Evolutionary conservation across 1,140 invertebrate genomes (phyloP), one percentile per base, ranked within the genome.

Genomic region (Drosophila seguyi): DNA sequence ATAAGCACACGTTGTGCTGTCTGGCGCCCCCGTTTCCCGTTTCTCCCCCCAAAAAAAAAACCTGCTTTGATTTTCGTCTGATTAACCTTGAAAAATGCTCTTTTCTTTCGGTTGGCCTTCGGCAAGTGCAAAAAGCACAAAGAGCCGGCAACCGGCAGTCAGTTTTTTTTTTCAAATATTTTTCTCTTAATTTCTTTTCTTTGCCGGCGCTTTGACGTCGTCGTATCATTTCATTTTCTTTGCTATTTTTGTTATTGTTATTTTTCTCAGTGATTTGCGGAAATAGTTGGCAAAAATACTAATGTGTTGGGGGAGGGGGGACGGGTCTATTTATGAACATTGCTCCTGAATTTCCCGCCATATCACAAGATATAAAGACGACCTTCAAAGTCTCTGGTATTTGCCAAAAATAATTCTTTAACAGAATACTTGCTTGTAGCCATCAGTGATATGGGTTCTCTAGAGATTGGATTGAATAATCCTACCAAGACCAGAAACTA

Each of bases 201-300:
- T 75, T 55, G 60, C 72, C 65, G 79, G 79, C 79, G 74, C 73
- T 66, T 81, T 76, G 71, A 58, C 77, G 71, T 55, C 69, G 39
- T 66, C 27, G 50, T 62, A 68, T 69, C 25, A 53, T 57, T 58
- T 75, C 50, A 36, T 56, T 60, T 47, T 48, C 34, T 60, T 48
- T 42, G 10, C 20, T 5, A 14, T 13, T 31, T 11, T 14, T 38
- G 36, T 38, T 38, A 3, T 34, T 34, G 0, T 34, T 34, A 31
- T 38, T 41, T 75, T 67, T 67, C 50, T 77, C 41, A 18, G 34
- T 42, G 39, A 48, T 82, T 77, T 84, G 73, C 84, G 84, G 84
- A 88, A 88, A 88, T 88, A 88, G 84, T 90, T 87, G 63, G 68
- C 75, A 53, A 75, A 75, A 52, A 62, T 41, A 59, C 58, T 53